Evolutionary conservation across 2,113 vertebrate genomes (phyloP).

Genomic region (Catharus bicknelli): DNA sequence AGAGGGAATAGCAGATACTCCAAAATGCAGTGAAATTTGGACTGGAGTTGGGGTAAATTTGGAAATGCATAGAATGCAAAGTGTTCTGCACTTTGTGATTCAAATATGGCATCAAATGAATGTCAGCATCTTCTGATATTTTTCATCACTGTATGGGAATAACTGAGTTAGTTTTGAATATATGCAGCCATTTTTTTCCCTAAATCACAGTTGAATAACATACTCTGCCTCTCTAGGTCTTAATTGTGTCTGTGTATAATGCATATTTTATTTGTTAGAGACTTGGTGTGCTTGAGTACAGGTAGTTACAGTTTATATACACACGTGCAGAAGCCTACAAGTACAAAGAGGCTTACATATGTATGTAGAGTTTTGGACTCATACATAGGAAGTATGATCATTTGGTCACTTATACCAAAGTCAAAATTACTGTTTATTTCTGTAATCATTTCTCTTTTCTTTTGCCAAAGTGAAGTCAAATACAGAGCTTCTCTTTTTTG

Average conservation of each 20-base stretch:
- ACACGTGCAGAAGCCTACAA: background rate
- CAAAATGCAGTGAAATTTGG: background rate
- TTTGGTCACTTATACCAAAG: background rate
- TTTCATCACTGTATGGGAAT: background rate
- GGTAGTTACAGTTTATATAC: background rate
- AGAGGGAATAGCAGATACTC: background rate
- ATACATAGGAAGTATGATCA: background rate
- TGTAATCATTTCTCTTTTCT: background rate
- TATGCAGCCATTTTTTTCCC: background rate
- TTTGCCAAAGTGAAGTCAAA: background rate
- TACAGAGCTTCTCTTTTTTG: background rate
- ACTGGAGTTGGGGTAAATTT: background rate
- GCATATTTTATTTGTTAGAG: background rate
- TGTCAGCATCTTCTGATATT: background rate
- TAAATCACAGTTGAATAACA: background rate
- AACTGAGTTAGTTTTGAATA: background rate
- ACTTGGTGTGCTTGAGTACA: background rate
- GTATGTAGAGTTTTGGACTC: background rate
- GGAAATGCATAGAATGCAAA: background rate
- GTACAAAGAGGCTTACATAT: background rate
- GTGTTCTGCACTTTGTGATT: background rate
- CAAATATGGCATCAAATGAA: background rate
- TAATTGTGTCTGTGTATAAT: background rate
- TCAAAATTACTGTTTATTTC: background rate
- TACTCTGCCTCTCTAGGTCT: background rate